Conservation (phyloP, 2,797 vertebrate species). For the Cetoscarus ocellatus region DNA sequence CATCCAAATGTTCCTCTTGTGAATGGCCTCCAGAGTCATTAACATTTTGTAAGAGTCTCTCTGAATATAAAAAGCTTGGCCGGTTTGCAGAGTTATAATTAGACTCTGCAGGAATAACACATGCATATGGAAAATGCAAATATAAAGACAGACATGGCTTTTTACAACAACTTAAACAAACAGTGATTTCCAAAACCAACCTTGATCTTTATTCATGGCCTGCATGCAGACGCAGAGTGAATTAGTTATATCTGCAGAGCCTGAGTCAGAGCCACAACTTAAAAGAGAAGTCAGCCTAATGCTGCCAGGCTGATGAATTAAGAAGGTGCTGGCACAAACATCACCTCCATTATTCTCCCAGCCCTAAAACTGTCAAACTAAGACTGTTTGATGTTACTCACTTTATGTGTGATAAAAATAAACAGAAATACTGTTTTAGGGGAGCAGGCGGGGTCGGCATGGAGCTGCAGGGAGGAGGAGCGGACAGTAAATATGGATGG, state of each 20-base stretch:
- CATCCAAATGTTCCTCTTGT: too few species aligned
- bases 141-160: constrained; percentile 20
- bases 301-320: constrained; percentile 40
- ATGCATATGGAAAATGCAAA: constrained; percentile 37
- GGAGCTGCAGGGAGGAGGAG: too few species aligned
- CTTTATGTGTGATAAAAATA: constrained; percentile 20
- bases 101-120: constrained; percentile 17
- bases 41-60: too few species aligned
- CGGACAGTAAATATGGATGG: too few species aligned
- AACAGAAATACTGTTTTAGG: not conserved
- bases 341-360: not conserved
- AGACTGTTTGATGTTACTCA: constrained; percentile 4
- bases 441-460: not conserved
- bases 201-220: constrained; percentile 41
- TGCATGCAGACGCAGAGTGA: constrained; percentile 34
- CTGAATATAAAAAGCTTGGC: not conserved
- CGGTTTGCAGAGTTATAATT: constrained; percentile 18
- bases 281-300: constrained; percentile 32
- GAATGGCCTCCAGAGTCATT: too few species aligned
- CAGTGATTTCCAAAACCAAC: constrained; percentile 26
- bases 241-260: constrained; percentile 42
- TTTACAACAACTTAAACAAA: constrained; percentile 24
- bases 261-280: constrained; percentile 23
- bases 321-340: constrained; percentile 23
- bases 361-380: constrained; percentile 9